Percentiles rank a stretch among this genome's conserved stretches.
Evolutionary conservation across 2,113 vertebrate species (phyloP).

Genomic region (Neogobius melanostomus): DNA sequence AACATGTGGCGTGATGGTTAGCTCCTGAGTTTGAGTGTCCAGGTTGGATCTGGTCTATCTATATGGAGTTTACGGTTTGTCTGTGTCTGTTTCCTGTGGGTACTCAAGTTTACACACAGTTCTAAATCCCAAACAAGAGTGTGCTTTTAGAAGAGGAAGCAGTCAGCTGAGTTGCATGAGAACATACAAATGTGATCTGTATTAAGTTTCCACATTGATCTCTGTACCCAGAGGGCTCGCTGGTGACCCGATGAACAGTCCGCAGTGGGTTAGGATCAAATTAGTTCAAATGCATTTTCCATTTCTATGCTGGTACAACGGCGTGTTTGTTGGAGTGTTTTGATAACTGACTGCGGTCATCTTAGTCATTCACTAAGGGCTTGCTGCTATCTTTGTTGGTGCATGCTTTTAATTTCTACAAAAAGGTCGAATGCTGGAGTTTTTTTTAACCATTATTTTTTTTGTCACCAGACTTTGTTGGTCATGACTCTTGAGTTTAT

Average conservation of each 20-base stretch:
- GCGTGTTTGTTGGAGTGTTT: not conserved
- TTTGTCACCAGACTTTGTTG: no score
- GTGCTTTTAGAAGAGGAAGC: slow-evolving; percentile 16
- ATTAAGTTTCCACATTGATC: slow-evolving; percentile 44
- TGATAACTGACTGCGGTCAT: not conserved
- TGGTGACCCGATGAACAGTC: slow-evolving; percentile 12
- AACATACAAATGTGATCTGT: slow-evolving; percentile 35
- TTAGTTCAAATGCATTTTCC: not conserved
- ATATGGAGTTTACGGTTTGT: not conserved
- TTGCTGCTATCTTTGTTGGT: no score
- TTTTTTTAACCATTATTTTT: no score
- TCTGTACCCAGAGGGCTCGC: slow-evolving; percentile 38
- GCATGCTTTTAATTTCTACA: no score
- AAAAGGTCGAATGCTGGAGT: no score
- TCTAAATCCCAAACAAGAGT: slow-evolving; percentile 7
- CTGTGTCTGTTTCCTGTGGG: not conserved
- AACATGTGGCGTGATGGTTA: not conserved
- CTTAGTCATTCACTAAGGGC: not conserved
- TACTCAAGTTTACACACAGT: not conserved
- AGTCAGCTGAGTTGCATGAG: slow-evolving; percentile 63
- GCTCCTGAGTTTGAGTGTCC: not conserved
- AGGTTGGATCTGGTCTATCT: not conserved
- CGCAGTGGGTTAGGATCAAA: not conserved
- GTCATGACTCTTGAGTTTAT: no score
- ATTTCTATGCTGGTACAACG: not conserved